Evolutionary conservation across 2,113 vertebrate genomes (phyloP).

Genomic region (Laticauda laticaudata): DNA sequence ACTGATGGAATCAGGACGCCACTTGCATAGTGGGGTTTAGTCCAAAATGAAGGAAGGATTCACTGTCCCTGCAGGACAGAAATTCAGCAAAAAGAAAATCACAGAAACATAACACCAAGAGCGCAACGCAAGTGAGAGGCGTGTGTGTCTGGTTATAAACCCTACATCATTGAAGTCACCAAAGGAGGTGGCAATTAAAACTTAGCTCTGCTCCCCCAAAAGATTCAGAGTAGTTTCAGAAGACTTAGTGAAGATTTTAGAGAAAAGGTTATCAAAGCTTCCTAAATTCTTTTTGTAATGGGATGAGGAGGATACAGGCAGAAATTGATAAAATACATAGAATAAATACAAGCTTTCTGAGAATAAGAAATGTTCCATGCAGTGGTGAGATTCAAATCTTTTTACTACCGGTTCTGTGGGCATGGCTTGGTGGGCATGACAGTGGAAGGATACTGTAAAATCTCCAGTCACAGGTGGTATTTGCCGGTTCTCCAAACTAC

Average conservation of each 20-base stretch:
- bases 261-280: not conserved
- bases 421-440: too few species aligned
- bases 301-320: not conserved
- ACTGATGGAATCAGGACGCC: too few species aligned
- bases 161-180: not conserved
- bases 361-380: not conserved
- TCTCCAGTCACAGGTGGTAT: too few species aligned
- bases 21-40: too few species aligned
- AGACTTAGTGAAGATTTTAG: not conserved
- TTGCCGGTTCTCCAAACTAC: too few species aligned
- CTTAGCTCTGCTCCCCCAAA: not conserved
- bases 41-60: too few species aligned
- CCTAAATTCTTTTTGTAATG: not conserved
- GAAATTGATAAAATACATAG: not conserved
- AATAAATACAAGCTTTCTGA: not conserved
- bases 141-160: not conserved
- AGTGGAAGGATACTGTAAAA: too few species aligned
- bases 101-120: not conserved
- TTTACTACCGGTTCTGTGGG: too few species aligned
- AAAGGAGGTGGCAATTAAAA: not conserved
- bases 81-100: not conserved
- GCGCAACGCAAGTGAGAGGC: not conserved
- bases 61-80: not conserved
- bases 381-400: too few species aligned
- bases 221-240: not conserved